Base-by-base conservation (phyloP, 2,113 vertebrate species). In the Pteruthius melanotis region DNA sequence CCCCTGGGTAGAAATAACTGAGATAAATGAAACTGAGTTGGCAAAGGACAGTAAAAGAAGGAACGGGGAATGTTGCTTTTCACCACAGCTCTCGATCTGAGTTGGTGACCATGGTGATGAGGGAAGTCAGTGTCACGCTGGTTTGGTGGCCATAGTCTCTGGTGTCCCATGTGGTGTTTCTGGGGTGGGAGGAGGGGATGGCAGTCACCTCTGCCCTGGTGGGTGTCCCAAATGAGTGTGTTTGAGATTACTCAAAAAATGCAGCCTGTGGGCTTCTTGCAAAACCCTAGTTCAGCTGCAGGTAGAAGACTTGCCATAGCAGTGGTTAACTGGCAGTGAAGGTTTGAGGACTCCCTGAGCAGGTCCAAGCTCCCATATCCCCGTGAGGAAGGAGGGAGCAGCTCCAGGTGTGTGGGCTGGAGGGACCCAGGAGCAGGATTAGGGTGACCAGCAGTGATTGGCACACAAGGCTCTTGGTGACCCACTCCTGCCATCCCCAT, bases 1-100 rank as follows among this genome's bases (percentile, higher is more conserved):
- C 53, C 69, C 90, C 89, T 94, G 93, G 90, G 88, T 96, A 92
- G 76, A 84, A 95, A 78, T 71, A 83, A 74, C 77, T 52, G 89
- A 93, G 65, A 72, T 88, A 92, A 93, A 78, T 56, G 56, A 83
- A 85, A 74, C 8, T 13, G 76, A 74, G 28, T 86, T 90, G 33
- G 64, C 40, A 61, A 17, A 86, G 83, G 80, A 84, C 5, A 56
- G 47, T 2, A 2, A 89, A 93, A 97, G 70, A 49, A 91, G 94
- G 96, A 94, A 89, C 53, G 9, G 70, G 86, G 61, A 93, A 68
- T 44, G 40, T 17, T 31, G 72, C 69, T 90, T 90, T 86, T 92
- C 52, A 70, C 77, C 76, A n/a, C 47, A 77, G 53, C 24, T 92
- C 47, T 90, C 70, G 15, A 7, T 64, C 79, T 92, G 88, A 77